Conservation (phyloP, 2,888 invertebrate species). For the Dasypogon diadema region DNA sequence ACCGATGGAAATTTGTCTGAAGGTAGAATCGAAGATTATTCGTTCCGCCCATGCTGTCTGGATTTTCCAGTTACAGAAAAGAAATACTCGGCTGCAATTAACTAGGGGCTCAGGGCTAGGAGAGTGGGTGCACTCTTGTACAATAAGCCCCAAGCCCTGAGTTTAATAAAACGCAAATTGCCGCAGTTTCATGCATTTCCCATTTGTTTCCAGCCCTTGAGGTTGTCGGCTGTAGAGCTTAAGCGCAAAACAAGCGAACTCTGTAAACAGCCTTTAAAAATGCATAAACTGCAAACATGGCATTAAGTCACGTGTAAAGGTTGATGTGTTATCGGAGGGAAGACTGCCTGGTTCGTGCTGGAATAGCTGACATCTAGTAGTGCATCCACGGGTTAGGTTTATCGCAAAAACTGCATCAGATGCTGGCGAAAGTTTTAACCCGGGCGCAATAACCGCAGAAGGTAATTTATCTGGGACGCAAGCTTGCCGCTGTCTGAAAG, state of each 20-base stretch:
- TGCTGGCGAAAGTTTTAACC: background rate
- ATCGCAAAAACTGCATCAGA: background rate
- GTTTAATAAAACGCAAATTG: slow-evolving; percentile 13
- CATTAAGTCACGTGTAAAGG: background rate
- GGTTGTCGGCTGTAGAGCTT: background rate
- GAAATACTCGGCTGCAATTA: slow-evolving; percentile 21
- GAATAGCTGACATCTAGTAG: background rate
- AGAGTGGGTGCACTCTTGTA: background rate
- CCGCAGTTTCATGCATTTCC: slow-evolving; percentile 2
- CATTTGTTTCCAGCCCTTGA: slow-evolving; percentile 4
- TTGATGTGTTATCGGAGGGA: background rate
- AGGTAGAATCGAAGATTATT: slow-evolving; percentile 23
- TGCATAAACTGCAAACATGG: slow-evolving; percentile 4
- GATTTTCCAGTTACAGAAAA: slow-evolving; percentile 7
- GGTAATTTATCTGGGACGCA: background rate
- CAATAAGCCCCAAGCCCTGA: background rate
- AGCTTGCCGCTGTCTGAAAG: background rate
- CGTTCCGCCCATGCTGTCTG: slow-evolving; percentile 40
- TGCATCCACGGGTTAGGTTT: background rate
- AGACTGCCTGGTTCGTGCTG: background rate
- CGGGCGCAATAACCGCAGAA: background rate
- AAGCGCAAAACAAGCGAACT: background rate
- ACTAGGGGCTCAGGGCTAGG: background rate
- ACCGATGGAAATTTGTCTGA: slow-evolving; percentile 1
- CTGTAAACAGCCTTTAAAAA: background rate